Evolutionary conservation across 2,888 invertebrate species (phyloP).

Genomic region (Griposia aprilina): DNA sequence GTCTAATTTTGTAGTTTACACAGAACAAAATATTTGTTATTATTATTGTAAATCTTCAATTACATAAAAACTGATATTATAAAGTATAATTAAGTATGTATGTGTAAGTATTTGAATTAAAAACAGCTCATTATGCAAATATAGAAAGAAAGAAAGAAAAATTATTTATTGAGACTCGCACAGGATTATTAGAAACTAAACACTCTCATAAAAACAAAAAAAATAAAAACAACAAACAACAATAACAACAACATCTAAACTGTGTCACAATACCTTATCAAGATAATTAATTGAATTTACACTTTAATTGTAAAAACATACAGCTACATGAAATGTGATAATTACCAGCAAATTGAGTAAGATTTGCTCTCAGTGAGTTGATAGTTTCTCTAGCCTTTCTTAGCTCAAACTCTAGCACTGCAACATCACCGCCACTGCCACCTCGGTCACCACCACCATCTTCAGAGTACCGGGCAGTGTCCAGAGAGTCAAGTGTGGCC

Average conservation of each 20-base stretch:
- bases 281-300: not conserved
- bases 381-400: constrained; percentile 97
- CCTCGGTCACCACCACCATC: constrained; percentile 96
- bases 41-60: not conserved
- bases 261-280: not conserved
- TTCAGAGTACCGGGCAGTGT: constrained; percentile 96
- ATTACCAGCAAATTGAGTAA: constrained; percentile 94
- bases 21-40: not conserved
- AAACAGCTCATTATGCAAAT: not conserved
- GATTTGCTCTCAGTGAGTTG: constrained; percentile 94
- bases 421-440: constrained; percentile 94
- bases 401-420: constrained; percentile 96
- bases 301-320: not conserved
- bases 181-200: no score
- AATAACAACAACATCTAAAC: no score
- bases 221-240: no score
- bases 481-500: constrained; percentile 96
- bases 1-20: not conserved
- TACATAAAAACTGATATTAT: not conserved
- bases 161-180: no score
- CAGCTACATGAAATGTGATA: not conserved
- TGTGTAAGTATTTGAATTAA: constrained; percentile 1
- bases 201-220: no score
- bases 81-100: no score
- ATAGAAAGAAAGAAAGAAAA: no score